Evolutionary conservation across 2,888 invertebrate genomes (phyloP), one percentile per base, ranked within the genome.

Genomic region (Oxytorus armatus): DNA sequence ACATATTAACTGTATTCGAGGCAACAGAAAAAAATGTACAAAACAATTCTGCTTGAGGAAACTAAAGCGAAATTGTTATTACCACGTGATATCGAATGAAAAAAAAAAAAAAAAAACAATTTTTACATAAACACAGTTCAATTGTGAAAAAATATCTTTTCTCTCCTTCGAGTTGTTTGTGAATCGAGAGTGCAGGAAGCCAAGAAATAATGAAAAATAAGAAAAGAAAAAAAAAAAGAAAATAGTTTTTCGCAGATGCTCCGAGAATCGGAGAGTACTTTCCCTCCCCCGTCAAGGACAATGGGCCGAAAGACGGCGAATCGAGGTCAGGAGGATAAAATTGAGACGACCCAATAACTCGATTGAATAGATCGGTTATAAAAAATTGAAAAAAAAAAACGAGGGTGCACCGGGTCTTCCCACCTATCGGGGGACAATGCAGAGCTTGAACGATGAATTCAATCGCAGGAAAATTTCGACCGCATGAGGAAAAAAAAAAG

Each of bases 311-410:
- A 82, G 81, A 81, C n/a, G n/a, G 76, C 42, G 83, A 85, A 89
- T 88, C 85, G 85, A 83, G 89, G 89, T 89, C 89, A 88, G 84
- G 86, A 81, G 88, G 87, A 86, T 89, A 88, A 87, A 85, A 85
- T 82, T 68, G 81, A 81, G 81, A 74, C 73, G 82, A 23, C 76
- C 83, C 82, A 74, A 82, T 83, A 77, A 82, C 73, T 66, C 39
- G 57, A 77, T 70, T 77, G 70, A 77, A 83, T 82, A 51, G 81
- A 78, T 83, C 76, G 69, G 51, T 61, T 16, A 65, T 33, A 51
- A 63, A 61, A 61, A 7, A 29, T 16, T 39, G n/a, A 51, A 53
- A 61, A 51, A 36, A 49, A 29, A 72, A 33, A 53, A 16, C 47
- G 68, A 53, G 72, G 79, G 73, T 77, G 73, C 68, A 61, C 55